phyloP scores from a whole-genome alignment of 2,797 vertebrate species.

The Gymnoscopelus braueri region DNA sequence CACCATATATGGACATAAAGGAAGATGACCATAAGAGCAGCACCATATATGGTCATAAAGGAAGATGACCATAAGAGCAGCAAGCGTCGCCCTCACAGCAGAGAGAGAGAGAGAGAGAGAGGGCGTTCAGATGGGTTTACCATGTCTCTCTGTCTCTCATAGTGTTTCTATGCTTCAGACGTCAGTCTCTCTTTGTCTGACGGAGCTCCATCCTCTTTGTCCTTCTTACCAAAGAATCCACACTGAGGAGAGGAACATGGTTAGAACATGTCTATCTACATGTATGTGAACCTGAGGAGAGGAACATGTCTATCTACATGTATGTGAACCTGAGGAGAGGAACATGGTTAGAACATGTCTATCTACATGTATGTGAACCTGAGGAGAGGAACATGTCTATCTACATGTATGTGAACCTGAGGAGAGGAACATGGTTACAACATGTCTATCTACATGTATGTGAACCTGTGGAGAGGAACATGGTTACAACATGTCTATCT shows the following conservation, averaged over 20 bases:
- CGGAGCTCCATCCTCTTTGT: conserved; percentile 90
- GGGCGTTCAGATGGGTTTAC: conserved; percentile 61
- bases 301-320: neutral
- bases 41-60: conserved; percentile 26
- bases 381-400: too few species aligned
- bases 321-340: too few species aligned
- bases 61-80: conserved; percentile 43
- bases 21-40: conserved; percentile 43
- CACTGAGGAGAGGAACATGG: conserved; percentile 95
- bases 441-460: too few species aligned
- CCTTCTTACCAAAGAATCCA: conserved; percentile 96
- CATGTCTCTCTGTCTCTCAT: conserved; percentile 56
- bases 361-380: too few species aligned
- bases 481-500: too few species aligned
- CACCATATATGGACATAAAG: conserved; percentile 15
- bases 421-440: too few species aligned
- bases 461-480: too few species aligned
- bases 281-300: neutral
- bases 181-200: conserved; percentile 98
- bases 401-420: too few species aligned
- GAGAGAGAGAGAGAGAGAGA: conserved; percentile 42
- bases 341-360: neutral
- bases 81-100: conserved; percentile 56
- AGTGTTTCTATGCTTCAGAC: conserved; percentile 89
- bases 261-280: conserved; percentile 74